Conservation (phyloP, 2,113 vertebrate genomes). For the Passer domesticus region DNA sequence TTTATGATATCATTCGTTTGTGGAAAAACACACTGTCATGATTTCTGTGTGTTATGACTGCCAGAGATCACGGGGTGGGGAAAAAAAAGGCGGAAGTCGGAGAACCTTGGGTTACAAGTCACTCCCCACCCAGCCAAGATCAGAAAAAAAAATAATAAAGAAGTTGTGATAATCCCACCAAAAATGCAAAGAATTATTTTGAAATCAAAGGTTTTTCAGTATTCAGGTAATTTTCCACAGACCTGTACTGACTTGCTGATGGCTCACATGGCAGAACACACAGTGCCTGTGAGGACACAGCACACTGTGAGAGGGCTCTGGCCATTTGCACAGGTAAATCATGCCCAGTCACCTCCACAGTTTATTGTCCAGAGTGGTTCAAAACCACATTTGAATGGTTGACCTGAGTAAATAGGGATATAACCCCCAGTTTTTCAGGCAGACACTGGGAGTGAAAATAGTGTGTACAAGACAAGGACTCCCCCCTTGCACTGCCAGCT, state of each 20-base stretch:
- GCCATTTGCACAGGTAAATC: neutral
- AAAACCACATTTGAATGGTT: neutral
- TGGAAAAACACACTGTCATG: neutral
- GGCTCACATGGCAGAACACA: neutral
- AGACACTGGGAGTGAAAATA: neutral
- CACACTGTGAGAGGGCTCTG: neutral
- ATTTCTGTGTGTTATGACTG: conserved; percentile 7
- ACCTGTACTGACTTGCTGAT: neutral
- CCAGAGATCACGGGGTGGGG: neutral
- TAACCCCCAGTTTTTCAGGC: neutral
- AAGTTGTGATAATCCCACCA: neutral
- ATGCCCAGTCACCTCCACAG: neutral
- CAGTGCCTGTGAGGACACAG: neutral
- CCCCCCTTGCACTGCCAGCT: neutral
- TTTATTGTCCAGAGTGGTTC: neutral
- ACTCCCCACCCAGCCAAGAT: neutral
- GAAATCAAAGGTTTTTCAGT: neutral
- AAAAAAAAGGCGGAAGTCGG: neutral
- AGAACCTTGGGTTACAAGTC: conserved; percentile 5
- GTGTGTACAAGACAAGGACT: neutral
- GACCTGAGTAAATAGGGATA: neutral
- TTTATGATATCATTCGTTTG: neutral
- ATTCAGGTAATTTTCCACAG: neutral
- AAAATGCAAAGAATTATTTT: conserved; percentile 14
- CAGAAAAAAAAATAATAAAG: neutral